Evolutionary conservation across 2,797 vertebrate genomes (phyloP), one percentile per base, ranked within the genome.

Genomic region (Girardinus metallicus): DNA sequence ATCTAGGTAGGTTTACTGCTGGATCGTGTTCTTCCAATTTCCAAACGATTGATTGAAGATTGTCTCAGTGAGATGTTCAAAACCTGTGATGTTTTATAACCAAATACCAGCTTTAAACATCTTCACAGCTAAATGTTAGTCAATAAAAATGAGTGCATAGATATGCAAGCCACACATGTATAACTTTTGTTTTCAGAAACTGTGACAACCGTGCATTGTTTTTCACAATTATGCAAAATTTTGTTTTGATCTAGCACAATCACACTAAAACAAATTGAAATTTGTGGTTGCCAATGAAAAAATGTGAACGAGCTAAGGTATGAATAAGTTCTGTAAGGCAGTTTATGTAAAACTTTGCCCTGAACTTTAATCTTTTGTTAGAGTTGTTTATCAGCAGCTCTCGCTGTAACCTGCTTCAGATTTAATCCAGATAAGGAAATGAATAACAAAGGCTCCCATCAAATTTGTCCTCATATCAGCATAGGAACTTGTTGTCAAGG

Each of bases 351-450:
- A 72, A 46, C 79, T 72, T 36, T 29, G 2, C 43, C n/a, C 0
- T 51, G 23, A 60, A 77, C 36, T 72, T 29, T 5, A 44, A 29
- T 11, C 77, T 3, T 57, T 34, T 62, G 53, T 62, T 31, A 16
- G 29, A 76, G 29, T 47, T 74, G 21, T 78, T 60, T 43, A 29
- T 82, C 21, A 8, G 36, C 13, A 43, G 78, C 73, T 70, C 53
- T 2, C 66, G 5, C 46, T 80, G 44, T 13, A 1, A 57, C 73
- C 36, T 83, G 44, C 66, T 85, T 80, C 41, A 46, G n/a, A 46
- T 73, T 75, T 34, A 39, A 74, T 47, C 16, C 1, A 21, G 44
- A 29, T 10, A 5, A 76, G 55, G 76, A 44, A 77, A 36, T 60
- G 9, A 51, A 73, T 23, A 47, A 74, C 55, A 41, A 68, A 68